phyloP scores from a whole-genome alignment of 2,113 vertebrate species.

The Oncorhynchus gorbuscha region DNA sequence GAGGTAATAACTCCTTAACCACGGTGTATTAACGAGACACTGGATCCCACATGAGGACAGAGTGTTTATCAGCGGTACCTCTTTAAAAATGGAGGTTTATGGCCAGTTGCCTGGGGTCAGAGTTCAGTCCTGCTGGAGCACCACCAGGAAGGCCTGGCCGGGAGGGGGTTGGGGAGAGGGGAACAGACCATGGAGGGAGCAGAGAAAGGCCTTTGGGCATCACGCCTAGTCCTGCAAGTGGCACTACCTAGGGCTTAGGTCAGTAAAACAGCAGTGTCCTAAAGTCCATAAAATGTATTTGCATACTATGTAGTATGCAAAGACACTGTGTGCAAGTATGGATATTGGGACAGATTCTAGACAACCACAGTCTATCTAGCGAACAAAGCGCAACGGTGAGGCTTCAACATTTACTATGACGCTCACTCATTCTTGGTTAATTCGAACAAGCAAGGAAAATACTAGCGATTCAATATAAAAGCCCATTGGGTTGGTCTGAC shows the following conservation, averaged over 20 bases:
- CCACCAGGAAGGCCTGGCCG: no score
- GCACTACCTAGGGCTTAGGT: conserved; percentile 23
- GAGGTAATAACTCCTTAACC: conserved; percentile 49
- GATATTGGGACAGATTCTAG: background rate
- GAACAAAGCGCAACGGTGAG: background rate
- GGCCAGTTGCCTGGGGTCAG: conserved; percentile 31
- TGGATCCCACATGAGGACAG: conserved; percentile 70
- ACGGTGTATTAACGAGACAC: conserved; percentile 66
- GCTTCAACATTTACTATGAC: background rate
- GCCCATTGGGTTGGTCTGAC: conserved; percentile 49
- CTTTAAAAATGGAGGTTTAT: conserved; percentile 64
- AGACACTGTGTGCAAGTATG: background rate
- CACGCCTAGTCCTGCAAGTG: conserved; percentile 16
- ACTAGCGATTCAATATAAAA: conserved; percentile 34
- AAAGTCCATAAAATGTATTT: background rate
- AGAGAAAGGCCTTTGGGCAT: conserved; percentile 45
- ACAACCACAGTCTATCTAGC: background rate
- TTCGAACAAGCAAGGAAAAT: background rate
- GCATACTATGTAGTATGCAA: background rate
- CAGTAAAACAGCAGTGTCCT: conserved; percentile 2
- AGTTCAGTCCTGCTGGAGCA: conserved; percentile 6
- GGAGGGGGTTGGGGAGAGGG: background rate
- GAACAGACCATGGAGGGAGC: background rate
- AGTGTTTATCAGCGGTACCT: conserved; percentile 58
- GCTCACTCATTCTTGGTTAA: background rate